phyloP scores from a whole-genome alignment of 1,140 invertebrate species.

The Orchestia grillus region DNA sequence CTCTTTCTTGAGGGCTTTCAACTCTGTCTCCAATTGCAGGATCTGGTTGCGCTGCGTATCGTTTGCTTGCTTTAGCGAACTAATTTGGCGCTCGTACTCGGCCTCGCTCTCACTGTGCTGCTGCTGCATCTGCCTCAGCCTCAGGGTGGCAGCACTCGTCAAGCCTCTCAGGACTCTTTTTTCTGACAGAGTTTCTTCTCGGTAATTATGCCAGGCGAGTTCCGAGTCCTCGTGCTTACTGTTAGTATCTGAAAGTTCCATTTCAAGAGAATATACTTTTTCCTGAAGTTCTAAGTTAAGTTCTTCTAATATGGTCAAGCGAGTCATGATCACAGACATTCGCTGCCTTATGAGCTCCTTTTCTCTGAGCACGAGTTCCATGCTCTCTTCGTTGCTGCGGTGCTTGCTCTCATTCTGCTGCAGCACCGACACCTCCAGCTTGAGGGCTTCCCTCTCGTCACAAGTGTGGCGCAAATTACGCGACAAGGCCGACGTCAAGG shows the following conservation, averaged over 20 bases:
- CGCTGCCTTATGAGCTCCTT: slow-evolving; percentile 18
- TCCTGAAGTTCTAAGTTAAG: slow-evolving; percentile 42
- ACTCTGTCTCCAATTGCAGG: background rate
- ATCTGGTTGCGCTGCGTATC: background rate
- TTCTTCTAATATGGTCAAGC: slow-evolving; percentile 24
- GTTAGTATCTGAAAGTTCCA: background rate
- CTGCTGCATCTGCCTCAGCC: background rate
- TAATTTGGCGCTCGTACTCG: background rate
- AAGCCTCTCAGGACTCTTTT: background rate
- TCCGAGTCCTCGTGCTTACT: background rate
- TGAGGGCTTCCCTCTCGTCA: background rate
- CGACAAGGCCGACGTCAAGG: background rate
- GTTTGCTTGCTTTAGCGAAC: background rate
- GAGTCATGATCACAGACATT: slow-evolving; percentile 14
- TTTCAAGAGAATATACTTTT: slow-evolving; percentile 3
- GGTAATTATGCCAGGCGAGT: background rate
- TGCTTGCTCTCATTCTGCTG: background rate
- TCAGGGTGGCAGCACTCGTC: slow-evolving; percentile 12
- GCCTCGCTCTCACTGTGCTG: background rate
- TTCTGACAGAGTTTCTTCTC: background rate
- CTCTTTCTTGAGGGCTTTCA: background rate
- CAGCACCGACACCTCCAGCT: background rate
- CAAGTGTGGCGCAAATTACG: background rate
- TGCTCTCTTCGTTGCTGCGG: background rate
- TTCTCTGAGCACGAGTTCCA: background rate